Base-by-base conservation (phyloP, 1,140 invertebrate species). In the Megalopta genalis region DNA sequence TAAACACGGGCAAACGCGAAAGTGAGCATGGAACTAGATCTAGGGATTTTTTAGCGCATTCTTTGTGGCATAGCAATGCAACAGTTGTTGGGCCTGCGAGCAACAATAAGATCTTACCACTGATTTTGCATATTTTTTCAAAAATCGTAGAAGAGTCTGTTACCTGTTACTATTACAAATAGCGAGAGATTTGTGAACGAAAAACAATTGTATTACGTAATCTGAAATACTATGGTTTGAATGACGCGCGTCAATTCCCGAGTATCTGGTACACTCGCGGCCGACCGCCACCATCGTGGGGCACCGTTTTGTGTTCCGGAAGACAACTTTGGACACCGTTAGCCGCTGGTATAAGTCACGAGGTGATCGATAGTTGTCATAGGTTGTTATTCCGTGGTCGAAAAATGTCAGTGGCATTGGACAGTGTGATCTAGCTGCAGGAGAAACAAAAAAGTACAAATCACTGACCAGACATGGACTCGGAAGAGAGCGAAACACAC, bases 401-500 rank as follows among this genome's bases (percentile, higher is more conserved):
- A 57, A 12, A n/a, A 68, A 27, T 3, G 8, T 46, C 23, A 23
- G 27, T 16, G 23, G 25, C 16, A 10, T 14, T 25, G 16, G 1
- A 37, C 5, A 21, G 7, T n/a, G 16, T 12, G 1, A 25, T 8
- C 2, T 6, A 60, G 2, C 7, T 16, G 4, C 27, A 10, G 2
- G 23, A 46, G 23, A 39, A 18, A 63, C 77, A 10, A 27, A 64
- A 42, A 46, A 46, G 42, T 46, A 67, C 65, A 9, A 73, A 59
- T 62, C 72, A 10, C n/a, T 74, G 16, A 12, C 32, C 16, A 76
- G 82, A 57, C 8, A 88, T 88, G 86, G 86, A 88, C 18, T 12
- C 65, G 2, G 78, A 88, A 12, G 86, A 88, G 37, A 73, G 46
- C 10, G 83, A 88, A 27, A 37, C 4, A 18, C 39, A 60, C 16